These are phyloP conservation scores for Lasioglossum vierecki DNA, from an alignment of 2,888 invertebrate species.

Conservation along the genomic window DNA sequence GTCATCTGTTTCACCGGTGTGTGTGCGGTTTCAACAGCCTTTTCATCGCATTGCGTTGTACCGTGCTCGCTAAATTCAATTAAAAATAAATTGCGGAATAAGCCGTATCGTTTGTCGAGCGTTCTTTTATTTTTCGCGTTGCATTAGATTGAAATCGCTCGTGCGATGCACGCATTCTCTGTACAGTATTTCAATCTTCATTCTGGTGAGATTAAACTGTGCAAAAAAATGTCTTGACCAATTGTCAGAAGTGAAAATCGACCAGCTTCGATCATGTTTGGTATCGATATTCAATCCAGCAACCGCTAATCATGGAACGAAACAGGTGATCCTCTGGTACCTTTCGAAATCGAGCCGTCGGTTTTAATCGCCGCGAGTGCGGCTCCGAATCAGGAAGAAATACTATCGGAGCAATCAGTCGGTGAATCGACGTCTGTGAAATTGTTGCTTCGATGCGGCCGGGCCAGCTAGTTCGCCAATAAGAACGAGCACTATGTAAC, in stretches of 20 bases:
- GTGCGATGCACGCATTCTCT: too few relatives aligned
- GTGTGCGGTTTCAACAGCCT: too few relatives aligned
- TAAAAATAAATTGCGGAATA: too few relatives aligned
- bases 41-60: too few relatives aligned
- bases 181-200: too few relatives aligned
- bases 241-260: neutral
- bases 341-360: neutral
- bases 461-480: constrained; percentile 31
- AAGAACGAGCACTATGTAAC: constrained; percentile 52
- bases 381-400: neutral
- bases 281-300: neutral
- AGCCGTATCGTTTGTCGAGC: too few relatives aligned
- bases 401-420: constrained; percentile 25
- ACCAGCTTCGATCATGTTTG: neutral
- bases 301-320: neutral
- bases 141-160: too few relatives aligned
- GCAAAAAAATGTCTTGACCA: too few relatives aligned
- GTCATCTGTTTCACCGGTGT: too few relatives aligned
- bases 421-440: constrained; percentile 44
- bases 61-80: too few relatives aligned
- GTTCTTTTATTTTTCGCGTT: too few relatives aligned
- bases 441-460: constrained; percentile 25
- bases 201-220: too few relatives aligned
- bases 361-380: constrained; percentile 10
- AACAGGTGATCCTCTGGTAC: neutral